Percentiles rank a stretch among this genome's conserved stretches.
Conservation (phyloP, 2,113 vertebrate species). For the Micronycteris hirsuta region DNA sequence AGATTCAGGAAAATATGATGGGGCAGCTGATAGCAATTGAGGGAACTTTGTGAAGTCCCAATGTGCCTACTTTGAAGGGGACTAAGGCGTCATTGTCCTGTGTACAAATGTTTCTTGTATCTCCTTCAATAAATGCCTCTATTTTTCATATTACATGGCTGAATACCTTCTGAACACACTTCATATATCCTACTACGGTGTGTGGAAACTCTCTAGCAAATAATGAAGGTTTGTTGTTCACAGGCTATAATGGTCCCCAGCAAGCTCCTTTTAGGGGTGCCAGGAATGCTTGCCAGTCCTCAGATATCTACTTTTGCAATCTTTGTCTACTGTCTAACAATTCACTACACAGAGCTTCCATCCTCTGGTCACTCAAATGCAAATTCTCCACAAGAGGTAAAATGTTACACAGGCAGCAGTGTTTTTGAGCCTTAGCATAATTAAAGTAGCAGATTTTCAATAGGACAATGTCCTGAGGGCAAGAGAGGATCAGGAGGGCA, state of each 20-base stretch:
- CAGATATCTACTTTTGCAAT: not conserved
- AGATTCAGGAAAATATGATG: too few species aligned
- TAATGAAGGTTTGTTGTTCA: conserved; percentile 20
- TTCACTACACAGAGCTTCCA: not conserved
- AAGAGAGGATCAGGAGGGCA: not conserved
- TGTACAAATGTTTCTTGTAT: too few species aligned
- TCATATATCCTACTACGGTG: not conserved
- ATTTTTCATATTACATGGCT: too few species aligned
- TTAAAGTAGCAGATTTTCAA: not conserved
- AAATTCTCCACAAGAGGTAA: not conserved
- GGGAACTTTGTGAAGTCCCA: too few species aligned
- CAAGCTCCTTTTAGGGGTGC: not conserved
- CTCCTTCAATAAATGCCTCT: too few species aligned
- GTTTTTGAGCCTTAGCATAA: not conserved
- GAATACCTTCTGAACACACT: too few species aligned
- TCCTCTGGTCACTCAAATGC: not conserved
- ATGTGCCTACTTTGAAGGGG: too few species aligned
- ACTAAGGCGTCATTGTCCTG: too few species aligned
- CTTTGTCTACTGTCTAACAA: not conserved
- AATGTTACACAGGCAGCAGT: not conserved
- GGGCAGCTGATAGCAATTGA: too few species aligned
- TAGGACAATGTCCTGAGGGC: not conserved
- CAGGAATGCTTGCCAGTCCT: not conserved
- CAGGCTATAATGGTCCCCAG: not conserved
- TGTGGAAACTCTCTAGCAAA: not conserved